These are phyloP conservation scores for Abrostola tripartita DNA, from an alignment of 2,888 invertebrate genomes.

Conservation along the genomic window DNA sequence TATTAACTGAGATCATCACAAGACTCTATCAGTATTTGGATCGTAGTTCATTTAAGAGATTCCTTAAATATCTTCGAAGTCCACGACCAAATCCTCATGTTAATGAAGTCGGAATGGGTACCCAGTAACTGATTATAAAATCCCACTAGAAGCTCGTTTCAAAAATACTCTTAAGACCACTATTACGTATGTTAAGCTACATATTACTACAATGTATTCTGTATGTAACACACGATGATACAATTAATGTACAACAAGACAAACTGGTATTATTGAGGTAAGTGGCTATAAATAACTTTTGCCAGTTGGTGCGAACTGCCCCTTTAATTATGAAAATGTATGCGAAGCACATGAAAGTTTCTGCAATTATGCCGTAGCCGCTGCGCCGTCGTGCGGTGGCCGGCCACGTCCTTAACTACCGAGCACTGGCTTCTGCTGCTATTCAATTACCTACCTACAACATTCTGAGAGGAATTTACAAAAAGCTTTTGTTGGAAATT, in stretches of 20 bases:
- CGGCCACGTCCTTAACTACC: slow-evolving; percentile 78
- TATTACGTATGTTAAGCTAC: slow-evolving; percentile 14
- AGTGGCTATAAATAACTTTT: slow-evolving; percentile 78
- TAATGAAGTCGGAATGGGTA: no score
- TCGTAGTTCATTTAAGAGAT: no score
- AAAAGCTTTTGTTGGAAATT: slow-evolving; percentile 71
- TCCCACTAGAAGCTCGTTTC: no score
- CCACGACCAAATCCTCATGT: no score
- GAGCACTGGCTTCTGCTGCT: slow-evolving; percentile 75
- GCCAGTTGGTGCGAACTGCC: slow-evolving; percentile 82
- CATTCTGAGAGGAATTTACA: slow-evolving; percentile 73
- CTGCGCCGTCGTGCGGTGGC: slow-evolving; percentile 72
- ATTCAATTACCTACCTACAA: slow-evolving; percentile 80
- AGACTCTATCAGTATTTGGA: no score
- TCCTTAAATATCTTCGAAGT: no score
- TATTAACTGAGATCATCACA: no score
- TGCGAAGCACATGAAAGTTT: slow-evolving; percentile 87
- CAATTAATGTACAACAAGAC: slow-evolving; percentile 42
- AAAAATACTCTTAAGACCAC: no score
- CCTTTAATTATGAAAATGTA: slow-evolving; percentile 88
- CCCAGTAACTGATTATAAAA: no score
- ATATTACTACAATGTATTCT: slow-evolving; percentile 15
- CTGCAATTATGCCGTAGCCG: slow-evolving; percentile 83
- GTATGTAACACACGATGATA: slow-evolving; percentile 15
- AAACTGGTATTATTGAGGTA: slow-evolving; percentile 71